Percentiles rank a stretch among this genome's conserved stretches.
These are phyloP conservation scores for Trematocara marginatum DNA, from an alignment of 2,113 vertebrate species.

Conservation along the genomic window DNA sequence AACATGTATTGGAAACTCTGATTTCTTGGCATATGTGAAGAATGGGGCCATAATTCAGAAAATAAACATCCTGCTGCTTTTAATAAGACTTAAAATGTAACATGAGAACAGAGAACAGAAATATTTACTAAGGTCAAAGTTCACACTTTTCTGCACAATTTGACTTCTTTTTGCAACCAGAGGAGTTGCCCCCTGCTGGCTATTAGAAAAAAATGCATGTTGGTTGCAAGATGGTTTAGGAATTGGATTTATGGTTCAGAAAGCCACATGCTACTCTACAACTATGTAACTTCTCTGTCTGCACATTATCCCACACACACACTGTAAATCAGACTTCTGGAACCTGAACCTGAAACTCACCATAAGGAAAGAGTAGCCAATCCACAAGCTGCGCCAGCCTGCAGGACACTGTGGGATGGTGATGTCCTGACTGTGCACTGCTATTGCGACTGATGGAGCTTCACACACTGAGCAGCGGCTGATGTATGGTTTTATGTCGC, in stretches of 20 bases:
- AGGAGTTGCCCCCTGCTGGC: neutral
- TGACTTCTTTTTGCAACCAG: neutral
- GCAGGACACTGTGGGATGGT: slow-evolving; percentile 89
- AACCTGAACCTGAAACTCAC: slow-evolving; percentile 60
- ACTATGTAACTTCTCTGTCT: neutral
- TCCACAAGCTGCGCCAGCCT: slow-evolving; percentile 97
- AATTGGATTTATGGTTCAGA: neutral
- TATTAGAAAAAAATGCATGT: neutral
- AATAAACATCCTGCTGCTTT: neutral
- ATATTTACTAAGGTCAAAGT: neutral
- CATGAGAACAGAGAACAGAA: neutral
- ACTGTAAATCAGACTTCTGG: neutral
- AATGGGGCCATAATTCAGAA: neutral
- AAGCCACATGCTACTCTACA: neutral
- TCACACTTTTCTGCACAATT: neutral
- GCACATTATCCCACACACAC: neutral
- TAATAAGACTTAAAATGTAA: neutral
- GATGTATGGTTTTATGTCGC: slow-evolving; percentile 88
- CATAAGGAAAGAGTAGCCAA: slow-evolving; percentile 98
- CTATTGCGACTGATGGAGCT: slow-evolving; percentile 91
- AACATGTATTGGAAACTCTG: neutral
- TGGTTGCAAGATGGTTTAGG: neutral
- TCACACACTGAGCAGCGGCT: slow-evolving; percentile 96
- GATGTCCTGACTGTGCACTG: slow-evolving; percentile 92
- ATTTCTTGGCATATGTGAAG: neutral